Conservation (phyloP, 2,888 invertebrate species). For the Caenorhabditis sp. region DNA sequence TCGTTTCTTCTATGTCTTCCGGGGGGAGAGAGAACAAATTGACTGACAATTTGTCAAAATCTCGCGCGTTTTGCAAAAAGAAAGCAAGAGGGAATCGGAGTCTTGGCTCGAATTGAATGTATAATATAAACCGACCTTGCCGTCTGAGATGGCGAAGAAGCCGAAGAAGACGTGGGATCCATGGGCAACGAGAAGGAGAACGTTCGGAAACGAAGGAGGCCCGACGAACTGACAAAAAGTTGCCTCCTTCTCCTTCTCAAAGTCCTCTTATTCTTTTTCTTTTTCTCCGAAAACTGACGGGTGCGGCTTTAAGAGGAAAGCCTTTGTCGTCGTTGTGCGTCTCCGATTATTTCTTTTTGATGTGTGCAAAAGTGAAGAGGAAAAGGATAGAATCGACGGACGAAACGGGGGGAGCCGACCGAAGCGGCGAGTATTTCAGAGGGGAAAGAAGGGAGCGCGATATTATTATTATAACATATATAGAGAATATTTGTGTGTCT, state of each 20-base stretch:
- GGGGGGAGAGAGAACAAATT: conserved; percentile 32
- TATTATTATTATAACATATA: conserved; percentile 35
- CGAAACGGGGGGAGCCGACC: background rate
- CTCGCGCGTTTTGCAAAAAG: conserved; percentile 17
- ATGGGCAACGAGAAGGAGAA: conserved; percentile 42
- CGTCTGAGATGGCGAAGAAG: conserved; percentile 22
- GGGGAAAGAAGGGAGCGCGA: background rate
- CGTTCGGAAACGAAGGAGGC: conserved; percentile 20
- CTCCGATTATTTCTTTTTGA: conserved; percentile 59
- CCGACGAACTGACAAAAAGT: conserved; percentile 3
- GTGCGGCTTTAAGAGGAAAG: conserved; percentile 52
- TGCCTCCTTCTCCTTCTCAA: too few species aligned
- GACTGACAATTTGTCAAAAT: conserved; percentile 60
- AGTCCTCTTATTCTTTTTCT: conserved; percentile 31
- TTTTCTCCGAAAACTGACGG: conserved; percentile 48
- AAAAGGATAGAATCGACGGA: conserved; percentile 19
- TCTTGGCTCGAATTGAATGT: conserved; percentile 19
- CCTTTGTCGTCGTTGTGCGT: conserved; percentile 54
- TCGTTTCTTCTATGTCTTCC: background rate
- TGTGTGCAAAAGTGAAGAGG: conserved; percentile 48
- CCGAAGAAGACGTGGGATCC: conserved; percentile 31
- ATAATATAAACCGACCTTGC: conserved; percentile 41
- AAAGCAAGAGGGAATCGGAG: too few species aligned
- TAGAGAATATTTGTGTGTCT: too few species aligned
- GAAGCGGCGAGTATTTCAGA: conserved; percentile 22